Base-by-base conservation (phyloP, 2,888 invertebrate species). In the Synergus itoensis region DNA sequence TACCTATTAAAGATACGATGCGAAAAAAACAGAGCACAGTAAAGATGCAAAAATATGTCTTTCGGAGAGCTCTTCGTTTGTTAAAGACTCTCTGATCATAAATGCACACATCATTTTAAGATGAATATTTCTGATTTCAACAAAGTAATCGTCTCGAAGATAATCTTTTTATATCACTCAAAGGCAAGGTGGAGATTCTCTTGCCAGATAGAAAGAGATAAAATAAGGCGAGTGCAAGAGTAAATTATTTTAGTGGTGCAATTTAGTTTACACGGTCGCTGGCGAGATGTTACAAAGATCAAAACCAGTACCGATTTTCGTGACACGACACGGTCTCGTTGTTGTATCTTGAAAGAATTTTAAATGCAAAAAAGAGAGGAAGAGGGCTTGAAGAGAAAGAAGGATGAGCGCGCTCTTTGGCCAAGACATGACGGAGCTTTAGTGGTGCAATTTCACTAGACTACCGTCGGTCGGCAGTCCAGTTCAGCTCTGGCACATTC, bases 401-500 rank as follows among this genome's bases (percentile, higher is more conserved):
- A 45, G 40, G 78, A 79, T 67, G 80, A 81, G 82, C 76, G 11
- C 53, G 11, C 53, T 73, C 82, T 77, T 80, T 81, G 83, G 79
- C 82, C 82, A 57, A 64, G 80, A 48, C 82, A 57, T 76, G 81
- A 48, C 77, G 77, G 81, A 77, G 73, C 84, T 86, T 84, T 80
- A 83, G 83, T 80, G 84, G 81, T 83, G 86, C 85, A 85, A 86
- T 87, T 88, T 87, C 77, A 80, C 85, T 85, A 85, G 86, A 80
- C 86, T 85, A 85, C 83, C 81, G 86, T 84, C 82, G 84, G 83
- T 77, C 83, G 82, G 81, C 82, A 76, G 79, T 81, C 77, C 81
- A 48, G 76, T 53, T 79, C 67, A 64, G 28, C 60, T 63, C 79
- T 45, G 60, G 40, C 65, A 77, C 77, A 76, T 79, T 75, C 65